These are phyloP conservation scores for Acanthoscelides obtectus DNA, from an alignment of 2,888 invertebrate genomes.

Conservation along the genomic window DNA sequence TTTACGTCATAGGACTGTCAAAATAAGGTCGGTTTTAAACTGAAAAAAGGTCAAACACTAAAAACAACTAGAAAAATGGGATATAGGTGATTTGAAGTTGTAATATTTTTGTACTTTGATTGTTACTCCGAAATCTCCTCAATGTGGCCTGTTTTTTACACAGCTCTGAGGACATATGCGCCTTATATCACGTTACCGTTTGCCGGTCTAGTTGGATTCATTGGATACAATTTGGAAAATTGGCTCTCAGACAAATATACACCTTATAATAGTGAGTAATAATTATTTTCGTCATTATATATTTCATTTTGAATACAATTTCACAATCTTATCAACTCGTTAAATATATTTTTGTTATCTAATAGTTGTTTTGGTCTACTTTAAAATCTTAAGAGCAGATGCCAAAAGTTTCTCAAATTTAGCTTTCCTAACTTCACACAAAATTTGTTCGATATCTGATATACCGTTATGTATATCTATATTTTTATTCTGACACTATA, in stretches of 20 bases:
- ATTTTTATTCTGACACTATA: neutral
- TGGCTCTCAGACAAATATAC: conserved; percentile 70
- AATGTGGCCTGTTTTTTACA: conserved; percentile 72
- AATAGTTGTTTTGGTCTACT: too few species aligned
- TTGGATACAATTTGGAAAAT: conserved; percentile 84
- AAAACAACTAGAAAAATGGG: neutral
- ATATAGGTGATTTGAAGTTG: too few species aligned
- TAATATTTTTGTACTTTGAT: neutral
- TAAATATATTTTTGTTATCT: too few species aligned
- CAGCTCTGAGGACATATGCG: conserved; percentile 66
- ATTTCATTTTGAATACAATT: too few species aligned
- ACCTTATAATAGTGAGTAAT: conserved; percentile 62
- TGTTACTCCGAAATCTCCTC: conserved; percentile 24
- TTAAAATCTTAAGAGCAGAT: too few species aligned
- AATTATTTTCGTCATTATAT: too few species aligned
- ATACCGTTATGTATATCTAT: too few species aligned
- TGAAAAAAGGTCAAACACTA: neutral
- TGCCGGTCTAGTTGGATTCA: conserved; percentile 73
- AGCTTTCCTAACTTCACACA: too few species aligned
- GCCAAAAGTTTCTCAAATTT: too few species aligned
- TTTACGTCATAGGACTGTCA: neutral
- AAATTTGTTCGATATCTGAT: too few species aligned
- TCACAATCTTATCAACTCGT: too few species aligned
- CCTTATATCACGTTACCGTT: conserved; percentile 77
- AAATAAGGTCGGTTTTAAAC: neutral